phyloP scores from a whole-genome alignment of 2,113 vertebrate genomes.

The Siphamia tubifer region DNA sequence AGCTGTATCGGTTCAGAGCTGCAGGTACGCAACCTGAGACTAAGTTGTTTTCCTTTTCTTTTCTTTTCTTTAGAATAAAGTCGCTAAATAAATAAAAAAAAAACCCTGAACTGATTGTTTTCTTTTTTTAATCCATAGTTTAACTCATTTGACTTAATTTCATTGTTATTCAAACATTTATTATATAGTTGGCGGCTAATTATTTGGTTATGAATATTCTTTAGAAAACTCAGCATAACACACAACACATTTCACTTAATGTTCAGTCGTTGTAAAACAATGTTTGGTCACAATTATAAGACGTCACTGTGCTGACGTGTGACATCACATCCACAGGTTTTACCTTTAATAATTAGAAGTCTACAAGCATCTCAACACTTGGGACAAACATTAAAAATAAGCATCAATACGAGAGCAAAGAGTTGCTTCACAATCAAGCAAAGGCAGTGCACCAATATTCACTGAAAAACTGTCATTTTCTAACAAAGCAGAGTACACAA shows the following conservation, averaged over 20 bases:
- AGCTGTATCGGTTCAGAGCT: constrained; percentile 32
- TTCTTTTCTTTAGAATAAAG: constrained; percentile 31
- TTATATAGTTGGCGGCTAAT: no score
- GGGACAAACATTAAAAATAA: background rate
- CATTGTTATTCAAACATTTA: no score
- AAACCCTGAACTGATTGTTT: no score
- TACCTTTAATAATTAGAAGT: background rate
- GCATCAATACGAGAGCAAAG: constrained; percentile 27
- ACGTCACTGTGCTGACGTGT: background rate
- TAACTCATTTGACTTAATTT: background rate
- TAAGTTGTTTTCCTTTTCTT: background rate
- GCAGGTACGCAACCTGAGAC: constrained; percentile 41
- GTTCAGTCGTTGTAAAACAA: background rate
- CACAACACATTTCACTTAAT: no score
- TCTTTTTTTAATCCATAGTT: no score
- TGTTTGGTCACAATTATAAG: background rate
- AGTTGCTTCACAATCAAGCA: constrained; percentile 1
- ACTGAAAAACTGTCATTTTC: constrained; percentile 8
- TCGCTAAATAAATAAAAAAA: constrained; percentile 42
- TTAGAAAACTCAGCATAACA: no score
- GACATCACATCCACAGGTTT: background rate
- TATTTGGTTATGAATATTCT: no score
- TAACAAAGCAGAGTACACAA: constrained; percentile 1
- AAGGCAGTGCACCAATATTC: constrained; percentile 5
- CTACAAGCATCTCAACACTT: background rate